These are phyloP conservation scores for Cynaeus angustus DNA, from an alignment of 2,888 invertebrate genomes.

Conservation along the genomic window DNA sequence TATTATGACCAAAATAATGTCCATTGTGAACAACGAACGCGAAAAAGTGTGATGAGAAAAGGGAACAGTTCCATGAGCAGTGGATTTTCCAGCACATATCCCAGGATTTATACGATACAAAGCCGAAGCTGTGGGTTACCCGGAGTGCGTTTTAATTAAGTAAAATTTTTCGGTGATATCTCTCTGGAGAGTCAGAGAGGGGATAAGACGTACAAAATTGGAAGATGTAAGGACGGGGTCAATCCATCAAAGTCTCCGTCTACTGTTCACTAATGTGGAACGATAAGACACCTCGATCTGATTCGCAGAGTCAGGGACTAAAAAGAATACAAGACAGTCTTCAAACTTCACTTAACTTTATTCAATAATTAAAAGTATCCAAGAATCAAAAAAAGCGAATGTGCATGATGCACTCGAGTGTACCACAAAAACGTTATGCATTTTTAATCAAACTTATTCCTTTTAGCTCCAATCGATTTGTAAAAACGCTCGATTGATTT, in stretches of 20 bases:
- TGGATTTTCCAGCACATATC: neutral
- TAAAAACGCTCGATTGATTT: too few relatives aligned
- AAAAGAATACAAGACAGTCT: neutral
- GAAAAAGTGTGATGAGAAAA: conserved; percentile 9
- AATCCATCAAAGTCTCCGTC: conserved; percentile 38
- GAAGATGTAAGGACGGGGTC: neutral
- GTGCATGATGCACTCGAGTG: too few relatives aligned
- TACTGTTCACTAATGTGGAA: conserved; percentile 33
- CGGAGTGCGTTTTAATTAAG: conserved; percentile 22
- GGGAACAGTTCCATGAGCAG: neutral
- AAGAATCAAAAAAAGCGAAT: too few relatives aligned
- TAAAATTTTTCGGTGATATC: conserved; percentile 23
- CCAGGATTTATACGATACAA: too few relatives aligned
- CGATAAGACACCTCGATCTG: conserved; percentile 23
- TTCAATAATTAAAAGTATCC: too few relatives aligned
- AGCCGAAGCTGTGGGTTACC: neutral
- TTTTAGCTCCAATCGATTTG: too few relatives aligned
- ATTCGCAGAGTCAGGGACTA: conserved; percentile 4
- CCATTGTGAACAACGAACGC: conserved; percentile 7
- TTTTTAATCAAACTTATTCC: too few relatives aligned
- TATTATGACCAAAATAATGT: too few relatives aligned
- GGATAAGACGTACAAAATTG: neutral
- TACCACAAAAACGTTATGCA: too few relatives aligned
- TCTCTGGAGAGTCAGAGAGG: neutral
- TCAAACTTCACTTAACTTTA: too few relatives aligned